Percentiles rank a stretch among this genome's conserved stretches.
These are phyloP conservation scores for Tanytarsus gracilentus DNA, from an alignment of 2,888 invertebrate genomes.

Conservation along the genomic window DNA sequence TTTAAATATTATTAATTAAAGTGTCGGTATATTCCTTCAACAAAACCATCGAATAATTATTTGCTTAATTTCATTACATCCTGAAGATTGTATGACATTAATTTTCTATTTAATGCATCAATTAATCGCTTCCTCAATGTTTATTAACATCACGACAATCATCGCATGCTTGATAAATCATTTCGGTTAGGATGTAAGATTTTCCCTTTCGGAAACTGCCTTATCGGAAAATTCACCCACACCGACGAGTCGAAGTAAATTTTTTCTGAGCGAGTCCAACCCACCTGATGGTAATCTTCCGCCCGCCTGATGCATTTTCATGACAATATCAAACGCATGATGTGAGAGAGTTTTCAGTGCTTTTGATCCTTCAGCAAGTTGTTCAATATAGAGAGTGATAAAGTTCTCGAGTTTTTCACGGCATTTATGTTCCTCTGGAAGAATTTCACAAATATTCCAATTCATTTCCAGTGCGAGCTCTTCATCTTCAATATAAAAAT, in stretches of 20 bases:
- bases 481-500: constrained; percentile 41
- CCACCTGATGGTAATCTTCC: no score
- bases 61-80: no score
- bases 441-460: constrained; percentile 77
- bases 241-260: no score
- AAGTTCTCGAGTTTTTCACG: constrained; percentile 40
- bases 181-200: constrained; percentile 72
- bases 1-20: no score
- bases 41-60: no score
- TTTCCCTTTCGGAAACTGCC: constrained; percentile 79
- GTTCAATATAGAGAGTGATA: constrained; percentile 44
- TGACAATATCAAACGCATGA: no score
- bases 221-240: constrained; percentile 79
- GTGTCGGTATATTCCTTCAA: no score
- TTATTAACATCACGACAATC: constrained; percentile 91
- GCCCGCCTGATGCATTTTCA: no score
- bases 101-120: no score
- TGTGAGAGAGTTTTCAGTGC: constrained; percentile 43
- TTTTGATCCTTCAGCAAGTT: constrained; percentile 37
- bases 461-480: constrained; percentile 69
- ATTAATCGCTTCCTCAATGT: no score
- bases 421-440: constrained; percentile 63
- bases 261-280: no score
- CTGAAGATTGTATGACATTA: no score
- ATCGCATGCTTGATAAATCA: constrained; percentile 86